Conservation (phyloP, 37 sponge, comb jelly and placozoan species). For the Beroe ovata region DNA sequence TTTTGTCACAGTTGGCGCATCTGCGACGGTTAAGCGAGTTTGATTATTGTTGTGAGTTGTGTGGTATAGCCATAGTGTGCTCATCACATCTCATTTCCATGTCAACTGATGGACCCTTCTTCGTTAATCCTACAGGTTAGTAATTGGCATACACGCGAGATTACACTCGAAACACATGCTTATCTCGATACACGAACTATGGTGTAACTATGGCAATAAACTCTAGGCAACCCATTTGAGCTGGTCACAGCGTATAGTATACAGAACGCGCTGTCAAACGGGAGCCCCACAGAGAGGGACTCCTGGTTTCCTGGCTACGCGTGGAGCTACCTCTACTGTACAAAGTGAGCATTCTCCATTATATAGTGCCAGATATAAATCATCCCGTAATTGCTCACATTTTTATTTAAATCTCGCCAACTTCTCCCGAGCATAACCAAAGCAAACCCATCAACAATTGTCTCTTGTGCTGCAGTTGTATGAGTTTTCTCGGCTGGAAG, state of each 20-base stretch:
- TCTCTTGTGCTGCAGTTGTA: constrained; percentile 13
- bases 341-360: background rate
- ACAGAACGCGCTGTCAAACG: background rate
- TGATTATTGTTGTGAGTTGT: constrained; percentile 16
- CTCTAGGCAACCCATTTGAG: constrained; percentile 43
- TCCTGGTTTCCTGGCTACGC: constrained; percentile 66
- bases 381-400: no score
- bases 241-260: constrained; percentile 53
- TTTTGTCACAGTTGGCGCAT: constrained; percentile 10
- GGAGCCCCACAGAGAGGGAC: background rate
- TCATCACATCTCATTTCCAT: constrained; percentile 19
- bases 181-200: no score
- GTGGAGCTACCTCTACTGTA: constrained; percentile 32
- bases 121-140: constrained; percentile 34
- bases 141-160: background rate
- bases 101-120: constrained; percentile 59
- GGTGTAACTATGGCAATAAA: no score
- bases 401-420: no score
- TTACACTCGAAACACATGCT: no score
- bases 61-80: background rate
- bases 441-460: no score
- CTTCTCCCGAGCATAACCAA: no score
- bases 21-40: background rate
- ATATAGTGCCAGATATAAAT: no score
- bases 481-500: constrained; percentile 55